Base-by-base conservation (phyloP, 2,888 invertebrate genomes). In the Laspeyria flexula region DNA sequence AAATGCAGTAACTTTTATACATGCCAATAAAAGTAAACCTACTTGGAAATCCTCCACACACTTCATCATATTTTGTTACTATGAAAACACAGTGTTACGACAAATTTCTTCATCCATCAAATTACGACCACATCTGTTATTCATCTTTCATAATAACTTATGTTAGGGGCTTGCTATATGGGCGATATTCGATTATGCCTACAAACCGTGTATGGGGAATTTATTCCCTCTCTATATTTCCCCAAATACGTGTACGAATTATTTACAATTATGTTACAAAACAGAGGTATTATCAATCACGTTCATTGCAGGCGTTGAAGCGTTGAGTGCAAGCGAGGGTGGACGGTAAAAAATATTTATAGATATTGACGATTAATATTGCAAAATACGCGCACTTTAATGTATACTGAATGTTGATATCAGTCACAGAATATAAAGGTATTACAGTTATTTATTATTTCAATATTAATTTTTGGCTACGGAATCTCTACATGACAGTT, bases 131-230 rank as follows among this genome's bases (percentile, higher is more conserved):
- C 68, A 69, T 68, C 63, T 68, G 68, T 53, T 66, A 69, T 69
- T 68, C 68, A 69, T 69, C 56, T 65, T 57, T 55, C 60, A 49
- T 62, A 46, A 54, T 46, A 65, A 57, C 65, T 59, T 63, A 52
- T 49, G 50, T 63, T 54, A 45, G 29, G 54, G 49, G 33, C 30
- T 37, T 34, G 23, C 33, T 3, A 43, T 62, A 56, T 67, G 60
- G 63, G 59, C 48, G 53, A 55, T 63, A 70, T 73, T 73, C 65
- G 66, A 74, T 74, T 74, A 74, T 63, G 62, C 63, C 43, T 61
- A 61, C 64, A 43, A 49, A 64, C 65, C 51, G 60, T 53, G 49
- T 65, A 54, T 49, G 42, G 46, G 50, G 66, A 73, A 72, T 64
- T 61, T 55, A 50, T 50, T 40, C 60, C 46, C 58, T 40, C 57